Base-by-base conservation (phyloP, 2,113 vertebrate genomes). In the Mola mola region DNA sequence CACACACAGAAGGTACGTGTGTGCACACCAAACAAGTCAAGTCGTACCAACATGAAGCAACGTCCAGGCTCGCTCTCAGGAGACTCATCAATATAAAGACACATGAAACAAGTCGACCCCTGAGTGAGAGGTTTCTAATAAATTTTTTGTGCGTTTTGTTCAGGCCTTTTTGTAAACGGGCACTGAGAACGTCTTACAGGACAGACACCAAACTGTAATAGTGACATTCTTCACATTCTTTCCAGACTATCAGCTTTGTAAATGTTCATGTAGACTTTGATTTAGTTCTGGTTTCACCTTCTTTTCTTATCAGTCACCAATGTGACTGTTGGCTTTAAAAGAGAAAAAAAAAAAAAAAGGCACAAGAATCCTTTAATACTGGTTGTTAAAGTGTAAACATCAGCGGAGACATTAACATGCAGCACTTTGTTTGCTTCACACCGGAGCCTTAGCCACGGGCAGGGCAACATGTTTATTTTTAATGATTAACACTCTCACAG, bases 401-500 rank as follows among this genome's bases (percentile, higher is more conserved):
- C 44, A 22, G 55, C 9, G 37, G 10, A 1, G 62, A 36, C 70
- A 73, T 85, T 75, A 76, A 62, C 82, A 73, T 82, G 58, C 71
- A 51, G 53, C 56, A 43, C 53, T 81, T 63, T 81, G 75, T 81
- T 81, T 83, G 77, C 70, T 31, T 74, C 71, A 22, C 61, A 33
- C 34, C 7, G 17, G 34, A 71, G 70, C 60, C 15, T 60, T 26
- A 4, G 68, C 72, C 75, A 33, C 73, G 77, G 81, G 42, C 66
- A 21, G 66, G 26, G 36, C 71, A 77, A 81, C 81, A 75, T 84
- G 79, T 78, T 83, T 82, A 76, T 84, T 85, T 80, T 83, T 87
- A 83, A 90, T 89, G 82, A 89, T 86, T 83, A 88, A 84, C 84
- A 76, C 82, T 42, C 65, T 64, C 73, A 47, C 72, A 79, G 50